Conservation (phyloP, 2,888 invertebrate genomes). For the Atrina japonica region DNA sequence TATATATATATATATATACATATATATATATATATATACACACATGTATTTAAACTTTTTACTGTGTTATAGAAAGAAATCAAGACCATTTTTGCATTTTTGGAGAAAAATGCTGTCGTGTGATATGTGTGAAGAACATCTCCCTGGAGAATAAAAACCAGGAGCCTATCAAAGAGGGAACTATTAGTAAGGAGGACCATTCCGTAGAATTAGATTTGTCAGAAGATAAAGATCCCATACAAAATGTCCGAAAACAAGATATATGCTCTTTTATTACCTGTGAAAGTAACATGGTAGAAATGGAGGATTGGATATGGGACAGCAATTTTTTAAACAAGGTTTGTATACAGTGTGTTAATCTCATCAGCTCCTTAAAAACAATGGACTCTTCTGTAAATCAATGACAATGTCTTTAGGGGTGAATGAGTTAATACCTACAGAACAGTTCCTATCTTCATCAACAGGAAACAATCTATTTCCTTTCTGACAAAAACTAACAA, state of each 20-base stretch:
- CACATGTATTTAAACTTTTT: too few relatives aligned
- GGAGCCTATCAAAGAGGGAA: too few relatives aligned
- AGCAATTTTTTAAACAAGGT: conserved; percentile 18
- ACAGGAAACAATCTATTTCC: background rate
- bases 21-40: too few relatives aligned
- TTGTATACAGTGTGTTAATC: background rate
- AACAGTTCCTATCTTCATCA: too few relatives aligned
- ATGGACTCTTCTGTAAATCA: background rate
- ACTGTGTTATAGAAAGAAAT: too few relatives aligned
- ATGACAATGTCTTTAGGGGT: background rate
- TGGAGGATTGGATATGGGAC: conserved; percentile 37
- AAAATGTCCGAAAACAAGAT: background rate
- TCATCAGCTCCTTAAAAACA: background rate
- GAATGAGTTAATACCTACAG: too few relatives aligned
- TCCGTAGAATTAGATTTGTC: background rate
- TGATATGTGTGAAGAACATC: too few relatives aligned
- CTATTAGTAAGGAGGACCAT: too few relatives aligned
- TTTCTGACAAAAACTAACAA: background rate
- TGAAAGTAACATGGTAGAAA: background rate
- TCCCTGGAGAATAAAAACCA: too few relatives aligned
- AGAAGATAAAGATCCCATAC: background rate
- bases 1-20: too few relatives aligned
- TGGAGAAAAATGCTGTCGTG: too few relatives aligned
- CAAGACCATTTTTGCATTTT: too few relatives aligned
- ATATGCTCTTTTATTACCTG: background rate